Evolutionary conservation across 2,797 vertebrate species (phyloP).

Genomic region (Discoglossus pictus): DNA sequence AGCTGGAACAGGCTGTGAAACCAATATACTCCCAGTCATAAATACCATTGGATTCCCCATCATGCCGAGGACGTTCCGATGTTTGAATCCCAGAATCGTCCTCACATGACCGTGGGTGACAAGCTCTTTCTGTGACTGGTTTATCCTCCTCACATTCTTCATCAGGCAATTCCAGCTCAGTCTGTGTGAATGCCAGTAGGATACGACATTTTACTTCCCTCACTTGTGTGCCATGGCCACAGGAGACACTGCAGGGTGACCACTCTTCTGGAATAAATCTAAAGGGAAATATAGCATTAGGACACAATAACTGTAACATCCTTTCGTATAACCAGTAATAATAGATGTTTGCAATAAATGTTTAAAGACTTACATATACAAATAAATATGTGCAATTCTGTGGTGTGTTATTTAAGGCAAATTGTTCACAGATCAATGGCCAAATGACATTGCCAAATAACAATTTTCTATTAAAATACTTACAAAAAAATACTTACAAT

Average conservation of each 20-base stretch:
- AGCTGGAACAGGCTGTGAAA: conserved; percentile 82
- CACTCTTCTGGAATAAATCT: conserved; percentile 89
- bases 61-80: conserved; percentile 29
- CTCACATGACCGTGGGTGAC: conserved; percentile 71
- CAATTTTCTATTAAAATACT: too few species aligned
- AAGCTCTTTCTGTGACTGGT: conserved; percentile 70
- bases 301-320: too few species aligned
- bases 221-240: conserved; percentile 78
- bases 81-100: conserved; percentile 49
- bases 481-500: too few species aligned
- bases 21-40: conserved; percentile 86
- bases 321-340: too few species aligned
- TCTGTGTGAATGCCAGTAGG: conserved; percentile 82
- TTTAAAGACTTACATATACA: too few species aligned
- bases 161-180: conserved; percentile 84
- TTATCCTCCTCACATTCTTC: conserved; percentile 80
- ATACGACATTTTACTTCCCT: conserved; percentile 82
- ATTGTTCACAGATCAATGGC: too few species aligned
- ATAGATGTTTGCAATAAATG: too few species aligned
- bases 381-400: too few species aligned
- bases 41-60: conserved; percentile 54
- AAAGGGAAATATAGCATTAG: too few species aligned
- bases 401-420: too few species aligned
- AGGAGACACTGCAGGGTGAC: conserved; percentile 84
- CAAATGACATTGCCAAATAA: too few species aligned